Conservation (phyloP, 1,140 invertebrate genomes). For the Batillaria attramentaria region DNA sequence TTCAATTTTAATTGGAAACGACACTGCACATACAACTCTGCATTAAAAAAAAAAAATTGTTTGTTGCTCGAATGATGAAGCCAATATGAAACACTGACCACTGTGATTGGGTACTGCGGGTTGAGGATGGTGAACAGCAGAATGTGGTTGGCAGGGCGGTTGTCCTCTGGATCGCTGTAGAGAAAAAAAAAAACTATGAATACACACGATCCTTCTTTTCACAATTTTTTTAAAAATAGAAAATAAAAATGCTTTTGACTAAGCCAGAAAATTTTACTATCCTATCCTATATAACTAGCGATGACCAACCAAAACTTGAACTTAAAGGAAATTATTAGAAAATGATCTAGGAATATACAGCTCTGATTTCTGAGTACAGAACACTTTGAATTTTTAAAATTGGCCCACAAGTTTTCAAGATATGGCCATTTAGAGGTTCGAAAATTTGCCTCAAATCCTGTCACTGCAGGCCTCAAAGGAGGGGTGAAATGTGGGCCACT, state of each 20-base stretch:
- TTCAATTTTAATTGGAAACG: background rate
- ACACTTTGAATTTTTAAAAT: no score
- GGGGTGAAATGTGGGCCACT: no score
- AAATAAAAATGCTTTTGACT: background rate
- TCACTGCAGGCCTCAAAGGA: no score
- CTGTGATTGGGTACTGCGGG: conserved; percentile 98
- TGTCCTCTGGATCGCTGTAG: conserved; percentile 55
- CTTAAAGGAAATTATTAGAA: no score
- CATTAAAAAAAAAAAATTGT: background rate
- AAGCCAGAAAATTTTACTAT: background rate
- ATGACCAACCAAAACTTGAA: no score
- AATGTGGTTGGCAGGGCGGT: conserved; percentile 59
- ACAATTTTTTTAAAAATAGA: background rate
- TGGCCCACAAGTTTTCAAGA: no score
- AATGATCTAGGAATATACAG: no score
- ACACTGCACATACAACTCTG: background rate
- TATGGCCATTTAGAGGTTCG: no score
- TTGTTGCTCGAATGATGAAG: background rate
- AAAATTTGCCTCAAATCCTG: no score
- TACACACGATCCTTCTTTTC: background rate
- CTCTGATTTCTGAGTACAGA: no score
- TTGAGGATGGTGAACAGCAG: conserved; percentile 76
- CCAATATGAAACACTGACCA: conserved; percentile 83
- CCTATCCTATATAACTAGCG: no score
- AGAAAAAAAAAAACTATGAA: conserved; percentile 26